These are phyloP conservation scores for Ctenopoma kingsleyae DNA, from an alignment of 2,797 vertebrate genomes.

Conservation along the genomic window DNA sequence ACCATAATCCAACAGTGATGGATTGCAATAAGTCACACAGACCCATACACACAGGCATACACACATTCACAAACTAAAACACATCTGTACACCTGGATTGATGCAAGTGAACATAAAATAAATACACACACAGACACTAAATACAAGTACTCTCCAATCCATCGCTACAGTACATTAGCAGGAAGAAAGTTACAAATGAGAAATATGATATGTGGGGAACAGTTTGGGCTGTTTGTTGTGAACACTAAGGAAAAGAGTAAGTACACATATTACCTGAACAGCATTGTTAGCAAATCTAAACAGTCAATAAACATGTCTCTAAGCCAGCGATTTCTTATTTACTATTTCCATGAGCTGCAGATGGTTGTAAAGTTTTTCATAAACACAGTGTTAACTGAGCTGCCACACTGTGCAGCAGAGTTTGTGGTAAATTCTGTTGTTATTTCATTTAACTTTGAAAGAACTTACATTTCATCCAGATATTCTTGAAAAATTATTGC, in stretches of 20 bases:
- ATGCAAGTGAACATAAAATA: not conserved
- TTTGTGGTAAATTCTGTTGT: not conserved
- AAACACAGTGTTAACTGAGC: not conserved
- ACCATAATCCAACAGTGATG: constrained; percentile 32
- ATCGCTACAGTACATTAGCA: not conserved
- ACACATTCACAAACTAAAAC: not conserved
- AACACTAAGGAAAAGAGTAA: not conserved
- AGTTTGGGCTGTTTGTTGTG: not conserved
- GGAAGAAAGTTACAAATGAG: not conserved
- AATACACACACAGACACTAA: not conserved
- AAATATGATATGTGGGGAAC: not conserved
- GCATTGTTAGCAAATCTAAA: constrained; percentile 12
- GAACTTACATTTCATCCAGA: not conserved
- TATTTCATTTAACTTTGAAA: not conserved
- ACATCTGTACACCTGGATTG: not conserved
- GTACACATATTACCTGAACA: not conserved
- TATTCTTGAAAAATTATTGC: not conserved
- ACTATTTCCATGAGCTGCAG: not conserved
- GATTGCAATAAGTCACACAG: constrained; percentile 3
- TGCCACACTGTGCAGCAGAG: not conserved
- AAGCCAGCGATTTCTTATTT: constrained; percentile 29
- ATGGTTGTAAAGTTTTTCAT: constrained; percentile 8
- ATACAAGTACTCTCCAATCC: too few species aligned
- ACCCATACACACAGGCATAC: not conserved
- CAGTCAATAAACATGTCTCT: constrained; percentile 1